A percentile compares a stretch with the other conserved stretches of the same genome.
Evolutionary conservation across 2,888 invertebrate genomes (phyloP).

Genomic region (Tetrapedia diversipes): DNA sequence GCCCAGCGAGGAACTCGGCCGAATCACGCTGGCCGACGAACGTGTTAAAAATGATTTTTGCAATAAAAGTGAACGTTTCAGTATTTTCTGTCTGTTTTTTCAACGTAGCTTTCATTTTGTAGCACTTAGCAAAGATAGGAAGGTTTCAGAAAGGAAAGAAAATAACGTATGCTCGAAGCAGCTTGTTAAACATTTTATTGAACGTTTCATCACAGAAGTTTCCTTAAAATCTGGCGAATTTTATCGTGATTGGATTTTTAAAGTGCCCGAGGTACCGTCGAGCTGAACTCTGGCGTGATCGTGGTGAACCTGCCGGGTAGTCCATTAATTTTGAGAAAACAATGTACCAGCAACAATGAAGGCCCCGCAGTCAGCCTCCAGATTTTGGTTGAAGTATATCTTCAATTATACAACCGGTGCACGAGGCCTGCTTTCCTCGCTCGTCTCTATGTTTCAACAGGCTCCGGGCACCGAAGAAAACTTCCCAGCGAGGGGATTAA

Average conservation of each 20-base stretch:
- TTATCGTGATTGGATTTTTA: slow-evolving; percentile 39
- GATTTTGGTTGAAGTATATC: slow-evolving; percentile 64
- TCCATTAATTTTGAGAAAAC: slow-evolving; percentile 69
- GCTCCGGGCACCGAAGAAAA: slow-evolving; percentile 4
- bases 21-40: too few relatives aligned
- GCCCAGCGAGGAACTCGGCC: too few relatives aligned
- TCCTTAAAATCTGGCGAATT: background rate
- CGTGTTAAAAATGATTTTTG: too few relatives aligned
- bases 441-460: slow-evolving; percentile 21
- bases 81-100: too few relatives aligned
- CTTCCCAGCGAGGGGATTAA: slow-evolving; percentile 28
- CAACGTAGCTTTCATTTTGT: too few relatives aligned
- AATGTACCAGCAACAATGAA: slow-evolving; percentile 68
- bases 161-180: background rate
- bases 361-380: slow-evolving; percentile 60
- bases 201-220: background rate
- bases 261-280: slow-evolving; percentile 21
- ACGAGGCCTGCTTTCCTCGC: slow-evolving; percentile 37
- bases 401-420: slow-evolving; percentile 49
- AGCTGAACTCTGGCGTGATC: slow-evolving; percentile 29
- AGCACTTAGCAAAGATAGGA: background rate
- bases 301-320: slow-evolving; percentile 43
- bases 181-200: background rate
- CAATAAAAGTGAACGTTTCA: too few relatives aligned
- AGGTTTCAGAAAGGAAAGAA: background rate